Conservation (phyloP, 2,888 invertebrate species). For the Chelonus formosanus region DNA sequence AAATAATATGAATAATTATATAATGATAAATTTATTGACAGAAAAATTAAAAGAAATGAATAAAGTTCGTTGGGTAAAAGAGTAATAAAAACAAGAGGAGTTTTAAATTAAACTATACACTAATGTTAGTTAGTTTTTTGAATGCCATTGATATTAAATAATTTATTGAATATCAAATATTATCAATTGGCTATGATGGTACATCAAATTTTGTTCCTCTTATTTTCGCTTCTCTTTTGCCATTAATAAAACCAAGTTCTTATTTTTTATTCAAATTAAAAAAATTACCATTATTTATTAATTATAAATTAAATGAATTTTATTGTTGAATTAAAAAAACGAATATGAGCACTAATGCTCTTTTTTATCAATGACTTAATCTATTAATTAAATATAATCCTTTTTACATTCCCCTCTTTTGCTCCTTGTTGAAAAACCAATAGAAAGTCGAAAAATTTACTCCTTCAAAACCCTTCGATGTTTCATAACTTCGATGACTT, state of each 20-base stretch:
- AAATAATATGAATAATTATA: too few species aligned
- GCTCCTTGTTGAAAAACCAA: background rate
- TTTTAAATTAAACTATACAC: slow-evolving; percentile 31
- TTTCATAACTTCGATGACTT: too few species aligned
- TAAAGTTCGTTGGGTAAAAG: slow-evolving; percentile 35
- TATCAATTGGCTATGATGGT: background rate
- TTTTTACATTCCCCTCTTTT: slow-evolving; percentile 12
- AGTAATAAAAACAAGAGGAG: slow-evolving; percentile 35
- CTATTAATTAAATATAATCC: slow-evolving; percentile 6
- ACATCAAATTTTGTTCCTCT: background rate
- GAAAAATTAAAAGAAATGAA: background rate
- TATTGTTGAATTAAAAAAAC: slow-evolving; percentile 25
- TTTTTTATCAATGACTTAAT: slow-evolving; percentile 7
- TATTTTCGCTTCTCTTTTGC: background rate
- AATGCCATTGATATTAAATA: slow-evolving; percentile 5
- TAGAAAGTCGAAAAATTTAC: slow-evolving; percentile 5
- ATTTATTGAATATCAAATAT: too few species aligned
- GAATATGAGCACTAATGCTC: background rate
- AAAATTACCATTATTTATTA: background rate
- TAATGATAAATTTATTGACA: background rate
- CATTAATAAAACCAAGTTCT: background rate
- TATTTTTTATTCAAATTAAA: background rate
- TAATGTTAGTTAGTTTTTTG: slow-evolving; percentile 12
- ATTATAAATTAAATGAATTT: background rate
- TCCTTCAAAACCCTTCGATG: background rate